phyloP scores from a whole-genome alignment of 2,888 invertebrate genomes.

The Drosophila affinis region DNA sequence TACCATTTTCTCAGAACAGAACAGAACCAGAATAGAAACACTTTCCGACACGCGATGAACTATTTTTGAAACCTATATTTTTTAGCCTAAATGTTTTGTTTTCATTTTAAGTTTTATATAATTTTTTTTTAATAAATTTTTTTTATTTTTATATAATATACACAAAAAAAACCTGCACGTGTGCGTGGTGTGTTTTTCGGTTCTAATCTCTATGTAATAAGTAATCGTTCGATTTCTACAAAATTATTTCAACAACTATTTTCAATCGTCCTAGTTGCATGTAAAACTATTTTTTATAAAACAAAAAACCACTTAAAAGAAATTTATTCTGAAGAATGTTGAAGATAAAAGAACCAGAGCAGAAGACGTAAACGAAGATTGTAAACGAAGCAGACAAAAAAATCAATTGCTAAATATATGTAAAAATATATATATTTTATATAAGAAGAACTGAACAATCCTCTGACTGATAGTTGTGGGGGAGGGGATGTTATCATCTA shows the following conservation, averaged over 20 bases:
- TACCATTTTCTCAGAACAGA: slow-evolving; percentile 38
- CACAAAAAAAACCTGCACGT: slow-evolving; percentile 30
- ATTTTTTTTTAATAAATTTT: slow-evolving; percentile 61
- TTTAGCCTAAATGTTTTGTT: slow-evolving; percentile 52
- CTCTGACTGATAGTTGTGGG: background rate
- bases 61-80: slow-evolving; percentile 17
- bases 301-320: slow-evolving; percentile 42
- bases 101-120: slow-evolving; percentile 57
- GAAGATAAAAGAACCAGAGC: slow-evolving; percentile 22
- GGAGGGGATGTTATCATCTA: background rate
- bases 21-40: slow-evolving; percentile 38
- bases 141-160: slow-evolving; percentile 70
- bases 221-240: slow-evolving; percentile 22
- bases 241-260: slow-evolving; percentile 36
- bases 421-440: slow-evolving; percentile 66
- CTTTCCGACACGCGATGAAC: slow-evolving; percentile 38
- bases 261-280: slow-evolving; percentile 51
- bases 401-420: slow-evolving; percentile 56
- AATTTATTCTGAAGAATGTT: slow-evolving; percentile 3
- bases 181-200: slow-evolving; percentile 17
- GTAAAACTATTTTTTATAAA: slow-evolving; percentile 57
- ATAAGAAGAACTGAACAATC: slow-evolving; percentile 54
- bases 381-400: slow-evolving; percentile 45
- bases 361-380: slow-evolving; percentile 34
- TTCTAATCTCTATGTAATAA: slow-evolving; percentile 34